Conservation (phyloP, 1,140 invertebrate genomes). For the Zelostemma sp. region DNA sequence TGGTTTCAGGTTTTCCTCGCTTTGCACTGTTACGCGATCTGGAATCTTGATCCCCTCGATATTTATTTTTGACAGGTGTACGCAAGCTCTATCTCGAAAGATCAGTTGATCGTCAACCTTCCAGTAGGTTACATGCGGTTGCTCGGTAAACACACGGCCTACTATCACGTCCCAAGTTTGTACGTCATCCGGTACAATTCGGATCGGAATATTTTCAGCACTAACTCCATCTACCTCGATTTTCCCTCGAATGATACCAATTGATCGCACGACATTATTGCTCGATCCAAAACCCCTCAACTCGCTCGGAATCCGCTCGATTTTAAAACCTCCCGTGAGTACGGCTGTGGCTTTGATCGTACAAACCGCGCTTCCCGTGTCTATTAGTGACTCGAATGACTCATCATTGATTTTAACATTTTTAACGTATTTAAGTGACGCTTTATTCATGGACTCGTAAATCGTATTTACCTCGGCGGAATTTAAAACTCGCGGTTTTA, state of each 20-base stretch:
- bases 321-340: conserved; percentile 9
- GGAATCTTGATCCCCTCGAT: neutral
- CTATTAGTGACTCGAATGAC: conserved; percentile 18
- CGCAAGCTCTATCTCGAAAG: neutral
- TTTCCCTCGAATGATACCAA: conserved; percentile 13
- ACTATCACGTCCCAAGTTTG: conserved; percentile 16
- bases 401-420: conserved; percentile 13
- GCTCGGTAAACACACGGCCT: conserved; percentile 16
- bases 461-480: conserved; percentile 6
- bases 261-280: conserved; percentile 15
- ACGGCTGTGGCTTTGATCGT: conserved; percentile 27
- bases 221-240: conserved; percentile 18
- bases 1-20: conserved; percentile 9
- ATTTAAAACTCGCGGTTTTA: conserved; percentile 13
- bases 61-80: conserved; percentile 6
- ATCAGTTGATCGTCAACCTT: conserved; percentile 13
- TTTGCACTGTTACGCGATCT: neutral
- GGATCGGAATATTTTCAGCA: neutral
- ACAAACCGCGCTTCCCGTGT: conserved; percentile 31
- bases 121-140: conserved; percentile 10
- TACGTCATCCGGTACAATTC: conserved; percentile 20
- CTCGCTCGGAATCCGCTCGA: conserved; percentile 4
- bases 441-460: no score
- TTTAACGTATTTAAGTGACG: conserved; percentile 26
- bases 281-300: conserved; percentile 20